A percentile compares a stretch with the other conserved stretches of the same genome.
Evolutionary conservation across 1,140 invertebrate species (phyloP).

Genomic region (Hermetia illucens): DNA sequence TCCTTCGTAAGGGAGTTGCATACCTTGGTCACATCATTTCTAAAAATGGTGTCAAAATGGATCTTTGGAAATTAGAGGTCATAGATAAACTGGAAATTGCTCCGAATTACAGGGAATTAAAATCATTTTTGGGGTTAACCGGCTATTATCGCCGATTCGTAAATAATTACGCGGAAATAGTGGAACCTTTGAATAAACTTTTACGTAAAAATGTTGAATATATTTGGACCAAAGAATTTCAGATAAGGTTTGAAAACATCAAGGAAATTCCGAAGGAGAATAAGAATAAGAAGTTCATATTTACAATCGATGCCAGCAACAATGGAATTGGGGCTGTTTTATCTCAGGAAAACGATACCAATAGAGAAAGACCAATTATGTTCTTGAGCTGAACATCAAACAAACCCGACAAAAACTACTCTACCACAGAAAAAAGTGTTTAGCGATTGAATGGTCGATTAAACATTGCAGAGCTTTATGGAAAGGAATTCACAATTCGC

Average conservation of each 20-base stretch:
- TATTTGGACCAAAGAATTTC: no score
- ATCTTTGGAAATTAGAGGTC: slow-evolving; percentile 10
- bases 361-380: no score
- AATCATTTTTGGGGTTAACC: slow-evolving; percentile 10
- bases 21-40: slow-evolving; percentile 17
- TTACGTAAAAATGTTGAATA: no score
- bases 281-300: no score
- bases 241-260: slow-evolving; percentile 18
- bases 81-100: slow-evolving; percentile 10
- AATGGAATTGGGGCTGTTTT: no score
- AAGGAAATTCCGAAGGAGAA: slow-evolving; percentile 1
- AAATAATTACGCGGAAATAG: slow-evolving; percentile 10
- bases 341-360: no score
- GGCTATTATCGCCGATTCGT: slow-evolving; percentile 10
- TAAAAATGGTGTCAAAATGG: slow-evolving; percentile 9
- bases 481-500: slow-evolving; percentile 30
- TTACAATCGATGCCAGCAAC: no score
- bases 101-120: slow-evolving; percentile 9
- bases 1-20: slow-evolving; percentile 14
- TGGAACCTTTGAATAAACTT: not conserved
- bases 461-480: no score
- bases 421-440: no score
- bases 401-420: no score
- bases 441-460: no score
- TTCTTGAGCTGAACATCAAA: no score